phyloP scores from a whole-genome alignment of 2,888 invertebrate species.

The Drosophila nigritarsus region DNA sequence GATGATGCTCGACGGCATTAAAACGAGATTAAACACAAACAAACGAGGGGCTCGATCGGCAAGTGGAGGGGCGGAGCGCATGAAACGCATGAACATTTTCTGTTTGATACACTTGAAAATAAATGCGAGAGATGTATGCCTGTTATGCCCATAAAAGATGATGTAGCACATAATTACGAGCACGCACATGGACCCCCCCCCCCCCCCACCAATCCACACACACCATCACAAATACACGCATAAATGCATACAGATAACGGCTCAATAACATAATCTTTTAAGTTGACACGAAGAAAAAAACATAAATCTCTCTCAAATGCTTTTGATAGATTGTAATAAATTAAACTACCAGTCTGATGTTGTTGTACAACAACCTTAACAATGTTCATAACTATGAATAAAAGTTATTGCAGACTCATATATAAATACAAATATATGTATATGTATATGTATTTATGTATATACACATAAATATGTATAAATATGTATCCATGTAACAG shows the following conservation, averaged over 20 bases:
- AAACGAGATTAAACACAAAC: conserved; percentile 80
- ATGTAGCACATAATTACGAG: conserved; percentile 75
- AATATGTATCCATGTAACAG: neutral
- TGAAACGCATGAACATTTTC: conserved; percentile 39
- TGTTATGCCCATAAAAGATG: conserved; percentile 72
- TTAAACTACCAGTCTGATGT: neutral
- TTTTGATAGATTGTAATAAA: conserved; percentile 4
- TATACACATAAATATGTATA: neutral
- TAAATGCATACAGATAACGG: conserved; percentile 25
- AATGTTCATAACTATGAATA: neutral
- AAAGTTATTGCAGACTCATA: neutral
- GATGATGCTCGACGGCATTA: conserved; percentile 80
- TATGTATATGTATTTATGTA: neutral
- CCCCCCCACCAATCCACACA: conserved; percentile 11
- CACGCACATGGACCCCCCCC: conserved; percentile 37
- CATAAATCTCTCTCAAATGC: conserved; percentile 16
- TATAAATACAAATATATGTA: neutral
- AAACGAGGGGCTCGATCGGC: conserved; percentile 52
- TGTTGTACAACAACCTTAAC: neutral
- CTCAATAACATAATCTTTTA: conserved; percentile 49
- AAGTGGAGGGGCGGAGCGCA: neutral
- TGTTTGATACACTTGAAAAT: conserved; percentile 71
- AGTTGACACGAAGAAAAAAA: conserved; percentile 9
- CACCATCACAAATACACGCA: conserved; percentile 2
- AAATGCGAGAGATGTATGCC: conserved; percentile 48